Base-by-base conservation (phyloP, 2,888 invertebrate species). In the Oscheius sp. region DNA sequence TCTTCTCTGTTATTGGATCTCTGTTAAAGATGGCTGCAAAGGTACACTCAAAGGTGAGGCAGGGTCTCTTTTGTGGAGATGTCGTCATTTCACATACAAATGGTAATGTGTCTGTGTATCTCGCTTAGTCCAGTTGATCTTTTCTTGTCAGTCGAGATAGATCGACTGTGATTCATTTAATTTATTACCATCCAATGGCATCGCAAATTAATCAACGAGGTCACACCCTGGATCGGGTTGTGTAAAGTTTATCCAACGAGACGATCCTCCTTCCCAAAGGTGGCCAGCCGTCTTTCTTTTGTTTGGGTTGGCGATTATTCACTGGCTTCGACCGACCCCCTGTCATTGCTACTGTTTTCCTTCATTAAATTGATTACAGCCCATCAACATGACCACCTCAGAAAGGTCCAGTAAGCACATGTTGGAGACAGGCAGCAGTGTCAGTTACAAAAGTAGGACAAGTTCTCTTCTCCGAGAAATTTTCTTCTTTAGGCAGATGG, bases 401-500 rank as follows among this genome's bases (percentile, higher is more conserved):
- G 61, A 61, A 18, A 35, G 41, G 29, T 61, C 61, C 13, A 61
- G 61, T 43, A 61, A 45, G 23, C 61, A 61, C 21, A 61, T 61
- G 41, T 23, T 61, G n/a, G 61, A 61, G 21, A 21, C 41, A 43
- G 61, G 43, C 35, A 27, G 58, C 13, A 43, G 61, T 21, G 41
- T 6, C 21, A 13, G 21, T 6, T 43, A 18, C n/a, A 41, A 18
- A 61, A 41, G 61, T 61, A 12, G 25, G 55, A 3, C 5, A 9
- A 9, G 35, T 3, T 35, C 35, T 3, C 5, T n/a, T n/a, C n/a
- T 3, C 49, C 2, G n/a, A n/a, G 16, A 5, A 16, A 3, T 7
- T 5, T n/a, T 5, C 18, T 13, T 49, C 49, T 49, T 49, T 13
- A 58, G 35, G 35, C 35, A 35, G 35, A 35, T 35, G 35, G 35